phyloP scores from a whole-genome alignment of 2,113 vertebrate species.

The Nothoprocta perdicaria region DNA sequence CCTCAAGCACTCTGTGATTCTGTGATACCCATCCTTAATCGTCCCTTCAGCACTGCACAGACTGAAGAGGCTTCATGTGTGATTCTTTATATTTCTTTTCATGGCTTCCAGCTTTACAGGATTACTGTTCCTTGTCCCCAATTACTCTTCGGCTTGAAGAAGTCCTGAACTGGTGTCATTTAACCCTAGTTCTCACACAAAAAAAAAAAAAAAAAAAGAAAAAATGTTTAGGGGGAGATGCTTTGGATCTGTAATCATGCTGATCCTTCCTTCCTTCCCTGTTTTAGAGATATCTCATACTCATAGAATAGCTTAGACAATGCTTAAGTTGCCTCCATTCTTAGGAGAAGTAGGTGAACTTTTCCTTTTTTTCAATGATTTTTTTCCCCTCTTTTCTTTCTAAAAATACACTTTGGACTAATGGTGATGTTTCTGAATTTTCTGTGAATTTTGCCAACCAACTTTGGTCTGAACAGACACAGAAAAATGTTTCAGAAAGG shows the following conservation, averaged over 20 bases:
- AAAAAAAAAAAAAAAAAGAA: neutral
- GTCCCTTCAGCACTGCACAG: neutral
- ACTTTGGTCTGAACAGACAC: conserved; percentile 1
- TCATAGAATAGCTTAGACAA: neutral
- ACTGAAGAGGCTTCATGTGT: neutral
- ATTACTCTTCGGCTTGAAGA: neutral
- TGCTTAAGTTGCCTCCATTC: neutral
- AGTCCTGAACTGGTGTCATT: neutral
- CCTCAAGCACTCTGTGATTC: too few relatives aligned
- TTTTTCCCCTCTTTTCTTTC: neutral
- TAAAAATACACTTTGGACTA: neutral
- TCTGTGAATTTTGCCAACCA: conserved; percentile 33
- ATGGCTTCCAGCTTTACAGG: rapidly evolving
- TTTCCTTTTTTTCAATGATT: neutral
- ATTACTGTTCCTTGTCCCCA: neutral
- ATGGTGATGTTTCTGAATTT: neutral
- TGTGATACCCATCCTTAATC: neutral
- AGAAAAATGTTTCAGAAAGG: neutral
- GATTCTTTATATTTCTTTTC: neutral
- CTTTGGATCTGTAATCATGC: neutral
- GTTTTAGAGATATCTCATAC: neutral
- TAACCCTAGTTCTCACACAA: neutral
- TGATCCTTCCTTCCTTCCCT: neutral
- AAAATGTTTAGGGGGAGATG: neutral
- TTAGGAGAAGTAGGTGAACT: neutral